Percentiles rank a stretch among this genome's conserved stretches.
phyloP scores from a whole-genome alignment of 2,113 vertebrate species.

The Corythaixoides concolor region DNA sequence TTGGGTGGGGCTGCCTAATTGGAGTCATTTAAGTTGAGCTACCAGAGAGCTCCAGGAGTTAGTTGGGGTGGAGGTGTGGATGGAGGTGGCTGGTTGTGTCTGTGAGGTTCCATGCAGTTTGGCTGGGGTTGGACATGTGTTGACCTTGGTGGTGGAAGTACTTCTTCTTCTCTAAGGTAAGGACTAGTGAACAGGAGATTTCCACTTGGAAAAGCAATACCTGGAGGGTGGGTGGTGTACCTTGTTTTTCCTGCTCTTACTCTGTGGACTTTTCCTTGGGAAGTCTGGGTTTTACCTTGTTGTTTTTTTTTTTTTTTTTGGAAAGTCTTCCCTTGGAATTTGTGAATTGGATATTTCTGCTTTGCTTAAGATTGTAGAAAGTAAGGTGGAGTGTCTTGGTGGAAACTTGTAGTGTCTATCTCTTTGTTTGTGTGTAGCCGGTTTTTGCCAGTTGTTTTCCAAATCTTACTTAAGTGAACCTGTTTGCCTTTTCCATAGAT shows the following conservation, averaged over 20 bases:
- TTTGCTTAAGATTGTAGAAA: not conserved
- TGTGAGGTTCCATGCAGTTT: accelerated
- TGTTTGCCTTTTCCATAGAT: not conserved
- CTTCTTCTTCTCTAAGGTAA: not conserved
- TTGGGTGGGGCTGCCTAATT: not conserved
- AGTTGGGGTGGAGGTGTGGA: accelerated
- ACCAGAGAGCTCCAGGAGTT: no score
- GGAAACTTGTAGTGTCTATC: accelerated
- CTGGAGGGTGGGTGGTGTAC: accelerated
- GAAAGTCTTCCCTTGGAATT: not conserved
- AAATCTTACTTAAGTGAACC: not conserved
- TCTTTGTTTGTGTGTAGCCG: no score
- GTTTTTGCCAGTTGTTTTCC: not conserved
- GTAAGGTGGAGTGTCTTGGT: not conserved
- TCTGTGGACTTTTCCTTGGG: not conserved
- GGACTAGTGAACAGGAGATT: not conserved
- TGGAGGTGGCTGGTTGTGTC: no score
- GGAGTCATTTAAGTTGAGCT: not conserved
- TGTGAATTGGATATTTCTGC: not conserved
- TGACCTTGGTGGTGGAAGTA: accelerated
- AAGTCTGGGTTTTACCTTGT: not conserved
- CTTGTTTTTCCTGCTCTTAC: not conserved
- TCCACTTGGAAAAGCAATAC: accelerated
- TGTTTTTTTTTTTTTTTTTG: not conserved
- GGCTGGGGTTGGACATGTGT: accelerated